These are phyloP conservation scores for Daktulosphaira vitifoliae DNA, from an alignment of 1,140 invertebrate species.

Conservation along the genomic window DNA sequence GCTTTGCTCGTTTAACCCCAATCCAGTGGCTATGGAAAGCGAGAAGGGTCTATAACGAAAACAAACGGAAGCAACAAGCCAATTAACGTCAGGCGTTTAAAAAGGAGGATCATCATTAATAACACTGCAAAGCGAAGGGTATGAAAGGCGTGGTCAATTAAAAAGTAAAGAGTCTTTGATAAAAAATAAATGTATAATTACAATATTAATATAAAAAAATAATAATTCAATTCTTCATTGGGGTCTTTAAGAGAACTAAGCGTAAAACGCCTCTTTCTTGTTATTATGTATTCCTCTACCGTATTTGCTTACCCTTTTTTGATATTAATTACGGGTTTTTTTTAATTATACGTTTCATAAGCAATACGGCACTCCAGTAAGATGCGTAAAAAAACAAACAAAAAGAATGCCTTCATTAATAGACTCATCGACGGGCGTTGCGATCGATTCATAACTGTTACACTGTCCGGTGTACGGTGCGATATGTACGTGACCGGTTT, in stretches of 20 bases:
- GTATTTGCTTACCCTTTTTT: too few species aligned
- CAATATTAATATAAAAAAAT: conserved; percentile 16
- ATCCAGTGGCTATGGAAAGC: too few species aligned
- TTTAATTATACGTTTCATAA: too few species aligned
- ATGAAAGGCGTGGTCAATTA: conserved; percentile 23
- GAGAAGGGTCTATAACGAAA: neutral
- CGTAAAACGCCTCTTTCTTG: too few species aligned
- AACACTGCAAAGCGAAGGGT: neutral
- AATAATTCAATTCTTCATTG: neutral
- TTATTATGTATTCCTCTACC: too few species aligned
- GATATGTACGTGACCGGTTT: conserved; percentile 25
- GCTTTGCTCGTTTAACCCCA: conserved; percentile 9
- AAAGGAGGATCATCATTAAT: conserved; percentile 33
- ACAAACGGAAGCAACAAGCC: conserved; percentile 33
- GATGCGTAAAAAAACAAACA: too few species aligned
- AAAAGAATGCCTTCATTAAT: neutral
- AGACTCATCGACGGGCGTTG: neutral
- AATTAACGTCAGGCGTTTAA: conserved; percentile 30
- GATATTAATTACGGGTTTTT: too few species aligned
- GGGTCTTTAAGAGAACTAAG: too few species aligned
- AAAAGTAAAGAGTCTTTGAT: neutral
- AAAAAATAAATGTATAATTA: conserved; percentile 20
- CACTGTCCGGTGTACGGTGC: neutral
- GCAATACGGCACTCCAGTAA: too few species aligned
- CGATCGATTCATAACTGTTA: conserved; percentile 20